Base-by-base conservation (phyloP, 1,140 invertebrate genomes). In the Vanessa tameamea region DNA sequence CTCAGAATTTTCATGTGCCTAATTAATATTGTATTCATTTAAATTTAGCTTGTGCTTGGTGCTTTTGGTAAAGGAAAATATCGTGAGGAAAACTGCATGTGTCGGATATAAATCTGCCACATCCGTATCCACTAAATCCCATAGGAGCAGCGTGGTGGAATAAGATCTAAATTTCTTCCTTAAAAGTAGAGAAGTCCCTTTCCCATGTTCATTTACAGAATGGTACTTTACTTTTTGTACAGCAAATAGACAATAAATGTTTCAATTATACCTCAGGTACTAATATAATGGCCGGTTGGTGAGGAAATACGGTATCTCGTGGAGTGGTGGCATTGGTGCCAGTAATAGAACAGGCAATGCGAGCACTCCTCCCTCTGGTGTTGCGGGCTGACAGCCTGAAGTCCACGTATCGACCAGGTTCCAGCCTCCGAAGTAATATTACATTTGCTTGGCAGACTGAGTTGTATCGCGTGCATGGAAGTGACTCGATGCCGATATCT, bases 361-460 rank as follows among this genome's bases (percentile, higher is more conserved):
- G 95, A 73, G 96, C 95, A 78, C 94, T 95, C 77, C 96, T 95
- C 53, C 97, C 96, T 84, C 95, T 95, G 65, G 96, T 96, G 91
- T 97, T 96, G 74, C 94, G 93, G 43, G 97, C 96, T 47, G 95
- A 95, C 63, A 97, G 94, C 70, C 94, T 91, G 89, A 97, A 97
- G 92, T 98, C 96, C 88, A 97, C 97, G 80, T 96, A 95, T 65
- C 96, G 94, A 11, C 96, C 96, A 3, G 95, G 94, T 84, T 96
- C 96, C 75, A 98, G 88, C 53, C 95, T 93, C 76, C 95, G 94
- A 70, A 95, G 95, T 67, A 98, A 92, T 65, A 97, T 95, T 64
- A 98, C 95, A 87, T 97, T 97, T 14, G 97, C 97, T 86, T 97
- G 96, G 87, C 96, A 97, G 69, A 96, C 95, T 26, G 96, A 96